Evolutionary conservation across 2,797 vertebrate genomes (phyloP), one percentile per base, ranked within the genome.

Genomic region (Hydrocynus forskahlii): DNA sequence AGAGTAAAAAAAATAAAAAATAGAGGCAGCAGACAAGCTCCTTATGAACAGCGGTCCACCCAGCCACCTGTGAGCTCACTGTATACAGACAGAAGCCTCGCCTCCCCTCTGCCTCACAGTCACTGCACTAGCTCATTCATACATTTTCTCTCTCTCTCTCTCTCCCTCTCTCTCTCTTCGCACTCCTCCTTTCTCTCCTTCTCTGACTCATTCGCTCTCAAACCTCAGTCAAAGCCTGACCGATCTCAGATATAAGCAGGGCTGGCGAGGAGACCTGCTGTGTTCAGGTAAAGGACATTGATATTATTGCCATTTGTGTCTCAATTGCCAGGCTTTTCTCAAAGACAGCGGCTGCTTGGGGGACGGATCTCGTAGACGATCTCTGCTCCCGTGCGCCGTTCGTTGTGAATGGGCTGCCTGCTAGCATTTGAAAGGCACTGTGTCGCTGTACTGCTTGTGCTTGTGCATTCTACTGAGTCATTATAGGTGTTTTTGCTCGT

Each of bases 111-210:
- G 82, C 63, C 71, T 81, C 87, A 77, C 79, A 79, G 81, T 59
- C 75, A 77, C 64, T 25, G 45, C n/a, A 86, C 90, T 87, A 72
- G 87, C 91, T 92, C 93, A 93, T 93, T 94, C 93, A 92, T 92
- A 90, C 87, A 91, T 84, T 85, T 84, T 76, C 80, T 25, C 50
- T 75, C 59, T 67, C 69, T 76, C 80, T 25, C 50, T 75, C 79
- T 84, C 83, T 52, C 63, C 78, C 85, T 79, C 84, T 86, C 81
- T 48, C 86, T 75, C 86, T 74, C 81, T 64, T 29, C 59, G 4
- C 63, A 19, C 63, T 19, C 63, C 38, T 35, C 35, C 60, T 85
- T 80, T 85, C 85, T 81, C 86, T 83, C 77, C 67, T 85, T 71
- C 86, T 55, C 55, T 54, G 77, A 84, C 81, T 78, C 54, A 92